A percentile compares a stretch with the other conserved stretches of the same genome.
These are phyloP conservation scores for Montipora sp. DNA, from an alignment of 64 coral and sea anemone genomes.

Conservation along the genomic window DNA sequence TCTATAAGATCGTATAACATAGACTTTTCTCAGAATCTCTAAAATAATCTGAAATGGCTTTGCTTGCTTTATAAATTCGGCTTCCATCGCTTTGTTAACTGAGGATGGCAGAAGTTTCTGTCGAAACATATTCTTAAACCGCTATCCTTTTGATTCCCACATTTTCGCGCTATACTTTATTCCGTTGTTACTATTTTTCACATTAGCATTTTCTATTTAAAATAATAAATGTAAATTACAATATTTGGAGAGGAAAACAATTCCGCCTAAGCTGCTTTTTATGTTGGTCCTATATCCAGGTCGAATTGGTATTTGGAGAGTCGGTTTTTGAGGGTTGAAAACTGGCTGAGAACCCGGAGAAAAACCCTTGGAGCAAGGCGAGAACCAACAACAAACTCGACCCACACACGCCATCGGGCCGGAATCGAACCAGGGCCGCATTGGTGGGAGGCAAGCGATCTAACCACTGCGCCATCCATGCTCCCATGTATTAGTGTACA, in stretches of 20 bases:
- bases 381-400: neutral
- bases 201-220: too few relatives aligned
- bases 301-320: conserved; percentile 20
- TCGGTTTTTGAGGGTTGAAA: neutral
- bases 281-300: conserved; percentile 9
- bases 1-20: neutral
- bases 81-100: neutral
- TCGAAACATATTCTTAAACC: too few relatives aligned
- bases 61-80: conserved; percentile 14
- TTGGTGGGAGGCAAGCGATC: neutral
- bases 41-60: conserved; percentile 10
- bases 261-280: conserved; percentile 10
- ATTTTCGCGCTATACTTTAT: too few relatives aligned
- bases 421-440: neutral
- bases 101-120: neutral
- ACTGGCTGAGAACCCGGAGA: too few relatives aligned
- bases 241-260: neutral
- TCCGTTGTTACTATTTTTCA: too few relatives aligned
- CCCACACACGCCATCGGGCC: neutral
- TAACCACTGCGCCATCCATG: neutral
- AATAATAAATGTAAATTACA: too few relatives aligned
- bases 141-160: too few relatives aligned
- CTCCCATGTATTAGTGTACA: too few relatives aligned
- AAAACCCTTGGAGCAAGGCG: conserved; percentile 3
- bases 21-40: conserved; percentile 7